These are phyloP conservation scores for Eupithecia dodoneata DNA, from an alignment of 2,888 invertebrate species.

Conservation along the genomic window DNA sequence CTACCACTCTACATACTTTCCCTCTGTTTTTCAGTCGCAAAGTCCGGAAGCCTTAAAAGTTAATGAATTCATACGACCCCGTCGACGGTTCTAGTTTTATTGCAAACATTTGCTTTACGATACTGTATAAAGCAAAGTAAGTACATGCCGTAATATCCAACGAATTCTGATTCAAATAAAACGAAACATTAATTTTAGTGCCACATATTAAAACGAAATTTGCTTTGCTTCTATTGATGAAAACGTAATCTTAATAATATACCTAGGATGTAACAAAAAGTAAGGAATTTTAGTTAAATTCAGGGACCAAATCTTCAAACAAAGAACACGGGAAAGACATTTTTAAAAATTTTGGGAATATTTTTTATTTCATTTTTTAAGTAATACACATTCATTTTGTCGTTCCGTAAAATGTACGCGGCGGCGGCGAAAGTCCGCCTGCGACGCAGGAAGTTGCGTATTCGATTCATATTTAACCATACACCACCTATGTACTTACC, in stretches of 20 bases:
- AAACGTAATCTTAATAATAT: constrained; percentile 7
- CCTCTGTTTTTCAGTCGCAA: neutral
- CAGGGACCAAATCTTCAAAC: too few species aligned
- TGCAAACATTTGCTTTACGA: constrained; percentile 60
- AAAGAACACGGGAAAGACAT: too few species aligned
- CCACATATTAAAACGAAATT: constrained; percentile 43
- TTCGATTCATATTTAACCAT: too few species aligned
- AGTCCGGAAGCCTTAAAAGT: constrained; percentile 10
- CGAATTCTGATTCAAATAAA: constrained; percentile 59
- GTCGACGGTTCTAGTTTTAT: constrained; percentile 49
- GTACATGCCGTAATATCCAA: constrained; percentile 51
- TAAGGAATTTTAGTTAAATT: too few species aligned
- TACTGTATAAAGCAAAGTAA: constrained; percentile 56
- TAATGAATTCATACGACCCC: constrained; percentile 28
- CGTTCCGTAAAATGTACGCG: too few species aligned
- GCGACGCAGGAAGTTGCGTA: too few species aligned
- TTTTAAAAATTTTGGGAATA: too few species aligned
- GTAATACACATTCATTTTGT: too few species aligned
- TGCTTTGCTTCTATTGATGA: constrained; percentile 47
- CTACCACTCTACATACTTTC: neutral
- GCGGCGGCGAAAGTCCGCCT: too few species aligned
- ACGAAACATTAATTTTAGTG: constrained; percentile 62
- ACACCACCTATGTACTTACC: too few species aligned
- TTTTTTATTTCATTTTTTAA: too few species aligned
- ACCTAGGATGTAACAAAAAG: too few species aligned